Evolutionary conservation across 2,888 invertebrate species (phyloP).

Genomic region (Alitta virens): DNA sequence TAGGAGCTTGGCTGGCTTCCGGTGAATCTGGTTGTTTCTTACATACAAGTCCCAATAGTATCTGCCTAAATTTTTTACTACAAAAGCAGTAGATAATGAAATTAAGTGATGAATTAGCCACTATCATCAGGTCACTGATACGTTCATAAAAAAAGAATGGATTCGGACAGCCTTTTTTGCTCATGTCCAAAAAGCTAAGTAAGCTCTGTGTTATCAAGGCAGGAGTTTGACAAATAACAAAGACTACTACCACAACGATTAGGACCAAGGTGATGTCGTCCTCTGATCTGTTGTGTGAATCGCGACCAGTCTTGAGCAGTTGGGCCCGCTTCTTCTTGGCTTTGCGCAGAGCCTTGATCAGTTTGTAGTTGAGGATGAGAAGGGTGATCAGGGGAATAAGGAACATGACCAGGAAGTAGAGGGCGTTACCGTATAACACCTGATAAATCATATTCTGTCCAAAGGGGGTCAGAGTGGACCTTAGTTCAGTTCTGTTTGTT

Average conservation of each 20-base stretch:
- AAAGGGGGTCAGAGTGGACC: conserved; percentile 6
- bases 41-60: conserved; percentile 25
- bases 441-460: conserved; percentile 24
- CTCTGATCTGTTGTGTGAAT: conserved; percentile 26
- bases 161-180: conserved; percentile 23
- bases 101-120: conserved; percentile 32
- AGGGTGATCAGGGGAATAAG: conserved; percentile 29
- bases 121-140: conserved; percentile 33
- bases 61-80: conserved; percentile 29
- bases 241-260: conserved; percentile 34
- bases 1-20: background rate
- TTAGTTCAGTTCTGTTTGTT: conserved; percentile 3
- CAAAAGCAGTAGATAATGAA: conserved; percentile 36
- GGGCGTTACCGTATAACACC: conserved; percentile 27
- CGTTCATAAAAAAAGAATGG: conserved; percentile 33
- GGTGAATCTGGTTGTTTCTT: conserved; percentile 6
- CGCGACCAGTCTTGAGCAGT: conserved; percentile 15
- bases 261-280: conserved; percentile 35
- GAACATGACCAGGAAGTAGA: conserved; percentile 32
- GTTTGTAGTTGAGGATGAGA: conserved; percentile 28
- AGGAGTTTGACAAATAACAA: conserved; percentile 33
- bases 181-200: conserved; percentile 6
- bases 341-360: conserved; percentile 29
- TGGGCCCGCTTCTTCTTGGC: conserved; percentile 29
- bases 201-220: conserved; percentile 33